Evolutionary conservation across 2,113 vertebrate genomes (phyloP).

Genomic region (Oenanthe oenanthe): DNA sequence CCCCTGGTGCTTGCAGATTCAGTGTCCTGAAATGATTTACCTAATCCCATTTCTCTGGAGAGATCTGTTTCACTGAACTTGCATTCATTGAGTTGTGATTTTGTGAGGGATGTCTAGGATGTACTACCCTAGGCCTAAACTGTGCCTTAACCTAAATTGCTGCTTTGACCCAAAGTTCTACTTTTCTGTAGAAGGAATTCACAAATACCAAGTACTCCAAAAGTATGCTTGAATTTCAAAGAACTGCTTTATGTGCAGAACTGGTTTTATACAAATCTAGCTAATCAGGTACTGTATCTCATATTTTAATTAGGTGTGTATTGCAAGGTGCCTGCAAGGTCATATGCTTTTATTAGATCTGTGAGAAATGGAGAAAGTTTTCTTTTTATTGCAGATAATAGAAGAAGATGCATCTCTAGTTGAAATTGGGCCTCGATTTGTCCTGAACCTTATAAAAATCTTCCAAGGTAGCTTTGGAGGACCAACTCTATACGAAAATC

Average conservation of each 20-base stretch:
- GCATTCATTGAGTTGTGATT: neutral
- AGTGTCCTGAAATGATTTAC: neutral
- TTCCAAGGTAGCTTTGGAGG: conserved; percentile 98
- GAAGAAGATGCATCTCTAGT: conserved; percentile 94
- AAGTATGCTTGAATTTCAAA: neutral
- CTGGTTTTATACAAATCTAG: neutral
- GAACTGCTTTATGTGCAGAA: neutral
- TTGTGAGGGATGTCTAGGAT: neutral
- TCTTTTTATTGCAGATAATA: conserved; percentile 83
- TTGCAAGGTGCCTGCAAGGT: neutral
- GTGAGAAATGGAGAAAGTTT: neutral
- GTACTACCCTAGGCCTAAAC: neutral
- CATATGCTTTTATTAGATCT: neutral
- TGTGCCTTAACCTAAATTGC: neutral
- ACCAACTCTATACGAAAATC: conserved; percentile 92
- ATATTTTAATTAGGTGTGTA: neutral
- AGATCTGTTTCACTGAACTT: neutral
- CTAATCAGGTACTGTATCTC: rapidly evolving
- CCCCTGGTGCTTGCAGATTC: neutral
- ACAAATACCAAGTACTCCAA: neutral
- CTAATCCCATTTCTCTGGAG: neutral
- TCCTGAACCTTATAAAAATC: conserved; percentile 94
- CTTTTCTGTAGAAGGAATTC: neutral
- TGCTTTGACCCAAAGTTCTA: neutral
- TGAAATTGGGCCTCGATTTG: conserved; percentile 96